These are phyloP conservation scores for Catostomus latipinnis DNA, from an alignment of 2,797 vertebrate genomes.

Conservation along the genomic window DNA sequence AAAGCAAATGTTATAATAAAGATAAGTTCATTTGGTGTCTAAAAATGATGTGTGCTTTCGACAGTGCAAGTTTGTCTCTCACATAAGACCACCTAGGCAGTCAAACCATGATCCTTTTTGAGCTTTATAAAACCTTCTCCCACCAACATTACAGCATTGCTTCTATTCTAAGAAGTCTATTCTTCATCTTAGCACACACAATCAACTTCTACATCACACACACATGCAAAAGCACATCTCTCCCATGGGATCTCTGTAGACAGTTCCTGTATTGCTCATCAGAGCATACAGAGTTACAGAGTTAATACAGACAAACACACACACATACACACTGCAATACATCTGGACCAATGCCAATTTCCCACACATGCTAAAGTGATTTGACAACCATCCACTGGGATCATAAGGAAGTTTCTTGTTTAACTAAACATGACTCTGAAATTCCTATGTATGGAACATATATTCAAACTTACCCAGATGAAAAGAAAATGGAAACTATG, in stretches of 20 bases:
- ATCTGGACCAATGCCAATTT: conserved; percentile 56
- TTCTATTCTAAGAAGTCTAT: conserved; percentile 1
- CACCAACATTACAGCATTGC: not conserved
- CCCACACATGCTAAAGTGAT: conserved; percentile 61
- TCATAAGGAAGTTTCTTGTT: conserved; percentile 48
- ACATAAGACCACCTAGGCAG: conserved; percentile 32
- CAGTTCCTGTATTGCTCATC: conserved; percentile 45
- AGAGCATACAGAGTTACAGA: not conserved
- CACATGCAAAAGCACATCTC: not conserved
- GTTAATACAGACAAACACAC: conserved; percentile 14
- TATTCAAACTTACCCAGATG: not conserved
- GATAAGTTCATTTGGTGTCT: too few species aligned
- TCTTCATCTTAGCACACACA: conserved; percentile 24
- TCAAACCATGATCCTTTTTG: not conserved
- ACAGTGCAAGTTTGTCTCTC: not conserved
- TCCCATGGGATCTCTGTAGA: conserved; percentile 19
- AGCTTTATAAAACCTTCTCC: not conserved
- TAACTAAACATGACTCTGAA: conserved; percentile 45
- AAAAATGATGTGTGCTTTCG: not conserved
- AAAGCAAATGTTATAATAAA: too few species aligned
- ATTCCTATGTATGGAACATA: conserved; percentile 18
- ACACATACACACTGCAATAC: conserved; percentile 22
- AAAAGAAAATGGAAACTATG: not conserved
- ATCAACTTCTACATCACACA: not conserved
- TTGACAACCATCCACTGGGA: conserved; percentile 46